Percentiles rank a stretch among this genome's conserved stretches.
Evolutionary conservation across 2,888 invertebrate genomes (phyloP).

Genomic region (Lithosia quadra): DNA sequence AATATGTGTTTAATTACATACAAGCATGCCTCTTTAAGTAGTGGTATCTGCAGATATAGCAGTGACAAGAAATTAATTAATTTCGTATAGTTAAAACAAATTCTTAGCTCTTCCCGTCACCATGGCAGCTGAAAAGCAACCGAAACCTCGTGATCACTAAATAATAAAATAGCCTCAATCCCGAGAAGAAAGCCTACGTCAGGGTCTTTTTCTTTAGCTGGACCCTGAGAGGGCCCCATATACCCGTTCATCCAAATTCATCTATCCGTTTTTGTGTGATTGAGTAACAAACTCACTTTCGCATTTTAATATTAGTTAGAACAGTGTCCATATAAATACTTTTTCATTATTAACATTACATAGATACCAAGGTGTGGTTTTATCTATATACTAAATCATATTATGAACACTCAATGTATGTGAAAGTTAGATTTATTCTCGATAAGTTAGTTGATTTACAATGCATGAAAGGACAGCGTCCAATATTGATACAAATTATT

Average conservation of each 20-base stretch:
- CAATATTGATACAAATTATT: neutral
- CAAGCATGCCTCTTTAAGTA: slow-evolving; percentile 7
- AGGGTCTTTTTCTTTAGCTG: no score
- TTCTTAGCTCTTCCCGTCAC: neutral
- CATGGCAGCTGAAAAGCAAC: no score
- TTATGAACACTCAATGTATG: neutral
- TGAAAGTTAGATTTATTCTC: slow-evolving; percentile 2
- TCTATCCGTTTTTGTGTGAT: neutral
- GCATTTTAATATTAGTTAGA: neutral
- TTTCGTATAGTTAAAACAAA: neutral
- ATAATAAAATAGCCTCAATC: no score
- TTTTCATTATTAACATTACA: neutral
- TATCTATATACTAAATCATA: neutral
- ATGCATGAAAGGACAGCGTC: neutral
- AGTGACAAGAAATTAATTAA: neutral
- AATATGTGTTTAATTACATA: slow-evolving; percentile 15
- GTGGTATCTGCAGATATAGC: slow-evolving; percentile 7
- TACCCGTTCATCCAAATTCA: neutral
- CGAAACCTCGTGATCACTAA: no score
- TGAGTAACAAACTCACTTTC: neutral
- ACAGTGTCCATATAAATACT: neutral
- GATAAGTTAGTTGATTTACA: neutral
- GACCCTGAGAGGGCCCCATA: no score
- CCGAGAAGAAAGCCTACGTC: no score
- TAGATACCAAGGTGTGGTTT: neutral